phyloP scores from a whole-genome alignment of 2,797 vertebrate genomes.

The Anabas testudineus region DNA sequence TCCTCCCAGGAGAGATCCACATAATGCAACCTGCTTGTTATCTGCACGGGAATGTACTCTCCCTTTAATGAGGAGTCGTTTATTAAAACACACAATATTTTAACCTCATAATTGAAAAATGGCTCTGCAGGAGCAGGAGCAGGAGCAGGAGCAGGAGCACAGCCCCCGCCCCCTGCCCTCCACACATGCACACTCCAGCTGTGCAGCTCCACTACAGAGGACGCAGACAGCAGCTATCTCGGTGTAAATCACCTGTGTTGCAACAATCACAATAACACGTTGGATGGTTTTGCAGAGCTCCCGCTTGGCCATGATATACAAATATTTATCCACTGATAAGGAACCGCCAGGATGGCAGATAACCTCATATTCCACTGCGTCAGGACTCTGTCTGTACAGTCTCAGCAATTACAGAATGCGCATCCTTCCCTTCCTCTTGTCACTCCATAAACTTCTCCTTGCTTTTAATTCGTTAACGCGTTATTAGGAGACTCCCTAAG shows the following conservation, averaged over 20 bases:
- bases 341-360: constrained; percentile 55
- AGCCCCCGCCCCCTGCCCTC: constrained; percentile 28
- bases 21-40: constrained; percentile 77
- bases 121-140: constrained; percentile 40
- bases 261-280: constrained; percentile 66
- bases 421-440: constrained; percentile 6
- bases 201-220: constrained; percentile 20
- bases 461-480: constrained; percentile 74
- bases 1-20: constrained; percentile 60
- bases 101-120: constrained; percentile 72
- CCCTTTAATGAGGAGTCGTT: constrained; percentile 75
- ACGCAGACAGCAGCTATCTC: constrained; percentile 48
- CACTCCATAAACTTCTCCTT: constrained; percentile 60
- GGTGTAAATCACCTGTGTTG: constrained; percentile 63
- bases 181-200: constrained; percentile 13
- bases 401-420: constrained; percentile 65
- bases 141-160: no score
- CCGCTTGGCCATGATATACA: constrained; percentile 67
- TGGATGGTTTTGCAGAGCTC: constrained; percentile 21
- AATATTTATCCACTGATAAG: constrained; percentile 76
- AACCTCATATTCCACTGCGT: constrained; percentile 52
- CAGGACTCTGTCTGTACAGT: constrained; percentile 53
- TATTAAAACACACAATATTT: constrained; percentile 77
- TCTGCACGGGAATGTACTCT: constrained; percentile 74
- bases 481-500: constrained; percentile 80